A percentile compares a stretch with the other conserved stretches of the same genome.
phyloP scores from a whole-genome alignment of 2,797 vertebrate genomes.

The Orestias chungarensis region DNA sequence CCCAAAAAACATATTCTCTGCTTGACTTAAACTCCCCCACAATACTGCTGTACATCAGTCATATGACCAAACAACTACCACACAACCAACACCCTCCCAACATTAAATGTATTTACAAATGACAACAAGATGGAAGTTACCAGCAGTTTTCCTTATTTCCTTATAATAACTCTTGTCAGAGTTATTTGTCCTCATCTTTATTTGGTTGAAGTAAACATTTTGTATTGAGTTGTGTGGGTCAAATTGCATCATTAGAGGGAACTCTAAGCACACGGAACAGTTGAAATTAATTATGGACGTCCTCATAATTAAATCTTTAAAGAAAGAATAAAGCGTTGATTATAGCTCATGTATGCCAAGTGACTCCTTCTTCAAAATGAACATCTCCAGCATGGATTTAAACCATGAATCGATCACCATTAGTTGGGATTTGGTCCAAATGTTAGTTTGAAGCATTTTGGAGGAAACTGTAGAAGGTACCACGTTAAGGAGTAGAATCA shows the following conservation, averaged over 20 bases:
- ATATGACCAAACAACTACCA: too few relatives aligned
- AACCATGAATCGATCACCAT: neutral
- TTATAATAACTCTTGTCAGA: neutral
- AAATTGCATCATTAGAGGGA: slow-evolving; percentile 33
- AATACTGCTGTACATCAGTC: too few relatives aligned
- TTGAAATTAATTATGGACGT: slow-evolving; percentile 60
- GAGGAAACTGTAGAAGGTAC: neutral
- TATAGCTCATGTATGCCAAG: neutral
- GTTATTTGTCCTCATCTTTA: slow-evolving; percentile 15
- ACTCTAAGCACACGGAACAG: slow-evolving; percentile 41
- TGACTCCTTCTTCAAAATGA: neutral
- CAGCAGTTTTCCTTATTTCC: too few relatives aligned
- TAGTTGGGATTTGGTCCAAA: neutral
- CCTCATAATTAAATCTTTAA: slow-evolving; percentile 24
- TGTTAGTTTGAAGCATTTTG: neutral
- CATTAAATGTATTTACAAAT: too few relatives aligned
- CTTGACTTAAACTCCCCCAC: too few relatives aligned
- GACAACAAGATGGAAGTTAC: too few relatives aligned
- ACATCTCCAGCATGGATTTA: neutral
- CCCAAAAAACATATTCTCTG: too few relatives aligned
- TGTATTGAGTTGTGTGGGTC: slow-evolving; percentile 28
- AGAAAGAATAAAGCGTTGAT: slow-evolving; percentile 9
- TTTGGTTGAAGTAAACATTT: slow-evolving; percentile 13
- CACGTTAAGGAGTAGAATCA: neutral
- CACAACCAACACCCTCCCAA: too few relatives aligned